These are phyloP conservation scores for Lapara coniferarum DNA, from an alignment of 2,888 invertebrate genomes.

Conservation along the genomic window DNA sequence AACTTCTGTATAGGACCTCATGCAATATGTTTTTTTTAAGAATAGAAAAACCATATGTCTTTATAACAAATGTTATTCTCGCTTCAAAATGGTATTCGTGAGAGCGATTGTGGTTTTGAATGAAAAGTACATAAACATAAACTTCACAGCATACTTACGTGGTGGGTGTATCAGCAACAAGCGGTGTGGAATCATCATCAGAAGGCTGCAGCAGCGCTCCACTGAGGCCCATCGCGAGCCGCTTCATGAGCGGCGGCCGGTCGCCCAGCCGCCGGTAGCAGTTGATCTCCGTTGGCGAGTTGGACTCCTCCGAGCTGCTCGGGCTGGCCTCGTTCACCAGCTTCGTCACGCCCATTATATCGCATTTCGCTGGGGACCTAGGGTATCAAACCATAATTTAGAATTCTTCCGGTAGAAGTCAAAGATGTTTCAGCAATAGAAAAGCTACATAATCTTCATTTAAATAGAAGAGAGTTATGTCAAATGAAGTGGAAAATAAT, in stretches of 20 bases:
- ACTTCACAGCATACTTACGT: slow-evolving; percentile 58
- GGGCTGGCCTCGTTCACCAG: slow-evolving; percentile 76
- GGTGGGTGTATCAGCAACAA: slow-evolving; percentile 87
- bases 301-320: slow-evolving; percentile 93
- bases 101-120: too few species aligned
- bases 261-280: slow-evolving; percentile 90
- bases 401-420: too few species aligned
- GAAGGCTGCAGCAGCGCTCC: slow-evolving; percentile 77
- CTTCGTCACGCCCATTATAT: slow-evolving; percentile 65
- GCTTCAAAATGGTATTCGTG: too few species aligned
- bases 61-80: too few species aligned
- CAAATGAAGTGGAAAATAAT: too few species aligned
- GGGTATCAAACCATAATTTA: slow-evolving; percentile 31
- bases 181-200: slow-evolving; percentile 89
- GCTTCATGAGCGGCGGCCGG: slow-evolving; percentile 91
- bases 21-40: too few species aligned
- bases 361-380: slow-evolving; percentile 73
- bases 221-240: slow-evolving; percentile 90
- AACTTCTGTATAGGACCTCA: too few species aligned
- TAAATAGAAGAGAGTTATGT: too few species aligned
- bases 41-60: too few species aligned
- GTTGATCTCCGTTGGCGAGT: slow-evolving; percentile 93
- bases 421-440: too few species aligned
- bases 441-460: too few species aligned
- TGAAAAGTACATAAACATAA: neutral